Evolutionary conservation across 2,113 vertebrate species (phyloP).

Genomic region (Pseudois nayaur): DNA sequence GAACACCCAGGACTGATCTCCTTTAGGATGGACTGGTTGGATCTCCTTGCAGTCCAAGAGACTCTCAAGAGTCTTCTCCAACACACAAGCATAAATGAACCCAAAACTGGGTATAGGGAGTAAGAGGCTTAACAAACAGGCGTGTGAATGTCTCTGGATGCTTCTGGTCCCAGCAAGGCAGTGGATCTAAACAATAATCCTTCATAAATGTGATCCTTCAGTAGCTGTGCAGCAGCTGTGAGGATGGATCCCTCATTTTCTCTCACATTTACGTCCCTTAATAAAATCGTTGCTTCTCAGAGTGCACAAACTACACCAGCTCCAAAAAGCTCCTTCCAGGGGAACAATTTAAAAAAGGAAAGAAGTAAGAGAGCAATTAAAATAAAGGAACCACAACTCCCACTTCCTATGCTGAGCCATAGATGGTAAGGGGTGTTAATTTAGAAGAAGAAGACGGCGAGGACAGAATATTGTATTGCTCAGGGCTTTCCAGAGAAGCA

Average conservation of each 20-base stretch:
- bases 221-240: not conserved
- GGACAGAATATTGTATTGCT: not conserved
- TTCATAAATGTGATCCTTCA: not conserved
- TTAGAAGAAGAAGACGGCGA: not conserved
- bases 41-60: no score
- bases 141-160: no score
- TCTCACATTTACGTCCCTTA: not conserved
- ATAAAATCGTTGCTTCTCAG: not conserved
- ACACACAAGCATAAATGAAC: no score
- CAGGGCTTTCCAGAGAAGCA: not conserved
- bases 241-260: not conserved
- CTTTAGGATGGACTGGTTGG: no score
- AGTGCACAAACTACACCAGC: not conserved
- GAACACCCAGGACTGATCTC: no score
- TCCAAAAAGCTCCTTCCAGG: not conserved
- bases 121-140: not conserved
- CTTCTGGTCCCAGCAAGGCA: not conserved
- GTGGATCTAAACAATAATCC: not conserved
- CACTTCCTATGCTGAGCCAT: not conserved
- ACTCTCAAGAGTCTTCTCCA: no score
- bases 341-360: no score
- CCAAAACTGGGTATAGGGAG: accelerated
- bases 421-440: not conserved
- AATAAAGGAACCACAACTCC: not conserved
- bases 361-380: accelerated